Conservation (phyloP, 2,888 invertebrate species). For the Eristalis tenax region DNA sequence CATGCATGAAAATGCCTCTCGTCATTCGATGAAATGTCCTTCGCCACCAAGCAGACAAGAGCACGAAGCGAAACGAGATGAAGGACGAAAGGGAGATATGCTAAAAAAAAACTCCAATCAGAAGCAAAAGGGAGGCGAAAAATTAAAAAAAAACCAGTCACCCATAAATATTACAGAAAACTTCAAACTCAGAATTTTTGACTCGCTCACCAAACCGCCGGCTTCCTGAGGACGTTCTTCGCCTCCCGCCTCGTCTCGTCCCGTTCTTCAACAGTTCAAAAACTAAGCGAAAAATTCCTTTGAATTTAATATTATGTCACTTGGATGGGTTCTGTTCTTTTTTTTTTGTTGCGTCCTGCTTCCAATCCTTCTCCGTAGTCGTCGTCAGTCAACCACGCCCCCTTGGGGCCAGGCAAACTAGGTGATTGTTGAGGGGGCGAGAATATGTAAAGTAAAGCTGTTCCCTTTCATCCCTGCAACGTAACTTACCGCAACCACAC, state of each 20-base stretch:
- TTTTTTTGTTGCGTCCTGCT: slow-evolving; percentile 1
- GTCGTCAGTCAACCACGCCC: neutral
- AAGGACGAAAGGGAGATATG: neutral
- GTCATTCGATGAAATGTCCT: slow-evolving; percentile 55
- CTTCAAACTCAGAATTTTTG: slow-evolving; percentile 57
- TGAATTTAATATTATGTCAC: slow-evolving; percentile 70
- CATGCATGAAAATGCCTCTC: slow-evolving; percentile 63
- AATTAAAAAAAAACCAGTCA: slow-evolving; percentile 34
- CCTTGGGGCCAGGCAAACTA: slow-evolving; percentile 39
- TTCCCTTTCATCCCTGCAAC: slow-evolving; percentile 13
- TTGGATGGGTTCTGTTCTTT: slow-evolving; percentile 54
- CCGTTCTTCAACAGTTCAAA: slow-evolving; percentile 29
- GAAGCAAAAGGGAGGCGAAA: slow-evolving; percentile 12
- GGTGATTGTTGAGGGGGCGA: slow-evolving; percentile 38
- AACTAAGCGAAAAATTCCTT: slow-evolving; percentile 69
- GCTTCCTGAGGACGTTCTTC: neutral
- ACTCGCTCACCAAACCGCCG: neutral
- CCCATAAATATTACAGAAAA: slow-evolving; percentile 61
- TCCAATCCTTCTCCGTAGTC: neutral
- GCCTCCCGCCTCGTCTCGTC: neutral
- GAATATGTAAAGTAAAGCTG: slow-evolving; percentile 33
- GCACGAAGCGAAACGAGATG: neutral
- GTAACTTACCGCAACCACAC: slow-evolving; percentile 65
- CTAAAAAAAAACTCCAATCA: slow-evolving; percentile 42
- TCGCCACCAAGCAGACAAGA: slow-evolving; percentile 2